Evolutionary conservation across 1,140 invertebrate genomes (phyloP).

Genomic region (Ridgeia piscesae): DNA sequence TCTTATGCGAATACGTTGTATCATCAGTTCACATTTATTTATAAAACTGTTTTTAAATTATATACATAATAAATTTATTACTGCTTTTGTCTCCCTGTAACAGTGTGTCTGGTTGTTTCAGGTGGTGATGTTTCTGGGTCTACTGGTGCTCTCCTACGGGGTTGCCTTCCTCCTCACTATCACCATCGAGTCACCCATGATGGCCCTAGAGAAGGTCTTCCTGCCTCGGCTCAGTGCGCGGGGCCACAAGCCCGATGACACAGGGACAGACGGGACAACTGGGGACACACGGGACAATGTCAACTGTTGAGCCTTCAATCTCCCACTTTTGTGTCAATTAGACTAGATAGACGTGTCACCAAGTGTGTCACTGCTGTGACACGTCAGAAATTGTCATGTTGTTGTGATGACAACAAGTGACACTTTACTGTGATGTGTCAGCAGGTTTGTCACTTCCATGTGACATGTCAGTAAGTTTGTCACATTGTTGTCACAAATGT

Average conservation of each 20-base stretch:
- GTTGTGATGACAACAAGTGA: too few relatives aligned
- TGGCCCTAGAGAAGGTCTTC: conserved; percentile 49
- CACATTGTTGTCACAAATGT: too few relatives aligned
- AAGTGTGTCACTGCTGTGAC: too few relatives aligned
- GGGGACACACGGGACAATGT: not conserved
- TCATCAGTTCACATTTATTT: too few relatives aligned
- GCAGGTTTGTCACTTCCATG: too few relatives aligned
- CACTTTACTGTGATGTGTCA: too few relatives aligned
- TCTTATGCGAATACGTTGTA: too few relatives aligned
- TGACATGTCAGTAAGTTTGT: too few relatives aligned
- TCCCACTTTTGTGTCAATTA: not conserved
- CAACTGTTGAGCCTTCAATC: not conserved
- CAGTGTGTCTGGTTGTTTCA: conserved; percentile 22
- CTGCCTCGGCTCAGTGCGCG: conserved; percentile 7
- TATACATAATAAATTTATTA: not conserved
- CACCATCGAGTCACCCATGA: conserved; percentile 54
- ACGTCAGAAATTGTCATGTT: too few relatives aligned
- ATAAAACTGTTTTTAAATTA: too few relatives aligned
- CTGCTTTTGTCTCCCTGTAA: too few relatives aligned
- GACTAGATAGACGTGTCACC: not conserved
- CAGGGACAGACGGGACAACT: not conserved
- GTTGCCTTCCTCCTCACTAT: conserved; percentile 49
- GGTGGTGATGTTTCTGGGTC: conserved; percentile 44
- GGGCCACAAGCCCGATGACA: not conserved
- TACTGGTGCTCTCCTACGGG: conserved; percentile 46